A percentile compares a stretch with the other conserved stretches of the same genome.
Conservation (phyloP, 2,888 invertebrate genomes). For the Drosophila maculinotata region DNA sequence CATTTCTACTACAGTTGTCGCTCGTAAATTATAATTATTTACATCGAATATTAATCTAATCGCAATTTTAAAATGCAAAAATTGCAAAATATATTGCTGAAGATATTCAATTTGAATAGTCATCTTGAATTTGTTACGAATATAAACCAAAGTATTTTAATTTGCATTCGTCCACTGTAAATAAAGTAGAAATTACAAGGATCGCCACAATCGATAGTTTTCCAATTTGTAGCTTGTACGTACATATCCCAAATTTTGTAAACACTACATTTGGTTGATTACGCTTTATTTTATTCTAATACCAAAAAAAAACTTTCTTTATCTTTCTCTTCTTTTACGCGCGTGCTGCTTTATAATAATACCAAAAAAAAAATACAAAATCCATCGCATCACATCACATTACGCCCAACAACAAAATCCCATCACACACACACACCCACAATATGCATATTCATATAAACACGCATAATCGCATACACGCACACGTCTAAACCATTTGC, state of each 20-base stretch:
- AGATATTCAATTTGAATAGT: too few relatives aligned
- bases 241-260: slow-evolving; percentile 36
- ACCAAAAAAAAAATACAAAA: slow-evolving; percentile 30
- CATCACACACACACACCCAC: slow-evolving; percentile 46
- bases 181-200: too few relatives aligned
- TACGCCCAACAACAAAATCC: slow-evolving; percentile 46
- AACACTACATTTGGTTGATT: slow-evolving; percentile 67
- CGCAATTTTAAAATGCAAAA: too few relatives aligned
- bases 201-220: slow-evolving; percentile 22
- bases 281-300: slow-evolving; percentile 79
- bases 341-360: slow-evolving; percentile 73
- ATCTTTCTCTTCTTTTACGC: slow-evolving; percentile 80
- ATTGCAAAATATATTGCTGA: too few relatives aligned
- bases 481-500: slow-evolving; percentile 52
- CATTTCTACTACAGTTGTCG: background rate
- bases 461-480: slow-evolving; percentile 29
- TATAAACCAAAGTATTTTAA: too few relatives aligned
- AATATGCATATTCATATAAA: slow-evolving; percentile 37
- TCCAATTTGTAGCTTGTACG: slow-evolving; percentile 29
- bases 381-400: slow-evolving; percentile 43
- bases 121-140: too few relatives aligned
- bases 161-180: too few relatives aligned
- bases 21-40: background rate
- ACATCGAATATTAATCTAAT: too few relatives aligned
- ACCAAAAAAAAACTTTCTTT: slow-evolving; percentile 79